Evolutionary conservation across 2,888 invertebrate genomes (phyloP).

Genomic region (Diplazon laetatorius): DNA sequence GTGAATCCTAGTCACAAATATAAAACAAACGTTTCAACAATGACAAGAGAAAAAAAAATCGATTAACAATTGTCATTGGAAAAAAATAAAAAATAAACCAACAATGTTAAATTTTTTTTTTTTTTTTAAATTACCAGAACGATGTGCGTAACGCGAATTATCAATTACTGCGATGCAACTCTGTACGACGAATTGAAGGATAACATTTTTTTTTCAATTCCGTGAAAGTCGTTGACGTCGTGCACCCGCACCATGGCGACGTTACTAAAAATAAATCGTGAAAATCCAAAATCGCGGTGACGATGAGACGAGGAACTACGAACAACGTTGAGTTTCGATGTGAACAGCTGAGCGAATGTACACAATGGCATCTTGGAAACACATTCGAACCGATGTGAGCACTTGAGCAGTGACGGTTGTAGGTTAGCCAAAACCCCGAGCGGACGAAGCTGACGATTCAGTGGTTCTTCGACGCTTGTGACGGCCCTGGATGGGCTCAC

Average conservation of each 20-base stretch:
- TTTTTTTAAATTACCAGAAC: constrained; percentile 24
- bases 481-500: constrained; percentile 17
- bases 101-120: too few species aligned
- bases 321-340: constrained; percentile 50
- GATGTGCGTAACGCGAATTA: constrained; percentile 9
- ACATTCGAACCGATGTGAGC: constrained; percentile 28
- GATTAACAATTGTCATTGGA: constrained; percentile 26
- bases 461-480: not conserved
- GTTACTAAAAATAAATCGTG: constrained; percentile 75
- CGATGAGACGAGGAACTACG: constrained; percentile 37
- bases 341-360: constrained; percentile 74
- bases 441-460: too few species aligned
- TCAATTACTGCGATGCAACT: constrained; percentile 25
- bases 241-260: constrained; percentile 73
- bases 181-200: constrained; percentile 54
- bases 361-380: constrained; percentile 62
- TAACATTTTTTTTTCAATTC: constrained; percentile 69
- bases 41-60: constrained; percentile 33
- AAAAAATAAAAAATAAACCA: constrained; percentile 52
- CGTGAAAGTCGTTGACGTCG: constrained; percentile 69
- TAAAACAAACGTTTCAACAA: constrained; percentile 13
- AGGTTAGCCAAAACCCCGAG: not conserved
- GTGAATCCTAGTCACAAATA: not conserved
- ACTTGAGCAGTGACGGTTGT: constrained; percentile 20
- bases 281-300: constrained; percentile 63